Evolutionary conservation across 2,797 vertebrate species (phyloP), one percentile per base, ranked within the genome.

Genomic region (Helicolenus hilgendorfi): DNA sequence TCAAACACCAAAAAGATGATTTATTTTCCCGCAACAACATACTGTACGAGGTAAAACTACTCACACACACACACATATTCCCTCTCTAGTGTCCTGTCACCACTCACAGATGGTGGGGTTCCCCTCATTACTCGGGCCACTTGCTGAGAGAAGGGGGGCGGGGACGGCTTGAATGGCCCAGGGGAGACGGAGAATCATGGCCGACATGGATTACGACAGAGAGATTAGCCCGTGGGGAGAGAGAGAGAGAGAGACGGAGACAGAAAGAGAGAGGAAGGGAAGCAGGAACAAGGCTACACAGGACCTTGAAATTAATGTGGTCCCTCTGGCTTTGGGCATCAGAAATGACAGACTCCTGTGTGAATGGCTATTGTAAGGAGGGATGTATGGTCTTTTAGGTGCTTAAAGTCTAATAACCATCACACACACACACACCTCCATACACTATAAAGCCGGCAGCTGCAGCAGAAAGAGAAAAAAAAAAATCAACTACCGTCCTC

Each of bases 401-500:
- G 93, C 95, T 97, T 97, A 95, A 97, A 95, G 88, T 96, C 94
- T 96, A 97, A 97, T 97, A 95, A 96, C 94, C 94, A 91, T 94
- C 93, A 75, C 82, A 55, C 83, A 38, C 56, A 71, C 92, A 56
- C 83, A 64, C 81, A 85, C 75, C 94, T 92, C 86, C 90, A 63
- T 58, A 59, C 79, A 83, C 88, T 75, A 81, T 83, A 89, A 96
- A 95, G 94, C 92, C 36, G 77, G 94, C 97, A 98, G 97, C 96
- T 97, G 97, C 93, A 87, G 89, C 67, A 85, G 69, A 65, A 81
- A 83, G 24, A 80, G 14, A 35, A 75, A 53, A 68, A 83, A 85
- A 91, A 88, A 94, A 94, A 92, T 91, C 72, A 95, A 94, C 94
- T 84, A 90, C 88, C 67, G 15, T 93, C 92, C 85, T 92, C 84